Base-by-base conservation (phyloP, 2,888 invertebrate genomes). In the Drosophila longiperda region DNA sequence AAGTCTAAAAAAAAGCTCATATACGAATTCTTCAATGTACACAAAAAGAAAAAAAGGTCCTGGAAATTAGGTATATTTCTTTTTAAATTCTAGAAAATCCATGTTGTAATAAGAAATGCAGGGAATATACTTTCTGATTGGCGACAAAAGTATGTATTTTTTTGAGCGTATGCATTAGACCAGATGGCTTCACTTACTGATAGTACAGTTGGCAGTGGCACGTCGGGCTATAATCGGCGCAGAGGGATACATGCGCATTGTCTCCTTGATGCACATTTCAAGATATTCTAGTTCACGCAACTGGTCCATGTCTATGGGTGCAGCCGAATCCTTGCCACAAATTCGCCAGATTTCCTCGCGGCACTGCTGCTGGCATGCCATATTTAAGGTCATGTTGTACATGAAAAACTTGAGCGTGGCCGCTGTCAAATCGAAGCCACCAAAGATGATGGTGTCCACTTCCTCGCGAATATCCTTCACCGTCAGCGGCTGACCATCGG, bases 181-280 rank as follows among this genome's bases (percentile, higher is more conserved):
- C 15, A 1, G 32, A 0, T 26, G 1, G 0, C 0, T 29, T 12
- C 7, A 32, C 83, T 78, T 49, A 87, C 87, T 88, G 7, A 87
- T 88, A 29, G 57, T 68, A 33, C 79, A 86, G 36, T 90, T 70
- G 23, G 83, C 65, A 1, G 75, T 82, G 20, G 87, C 87, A 1
- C 71, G 66, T 9, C 87, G 61, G 3, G 73, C 69, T 0, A 64
- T 61, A 7, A 90, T 33, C 1, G 91, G 91, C 5, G 69, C 90
- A 8, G 91, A 77, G 12, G 90, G 87, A 74, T 83, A 90, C 57
- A 90, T 17, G 6, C 90, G 71, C 34, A 90, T 48, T 0, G 91
- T 70, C 66, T 90, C 90, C 66, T 91, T 91, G 7, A 90, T 66
- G 23, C 91, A 85, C 81, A 88, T 88, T n/a, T 91, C 90, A 29